Conservation (phyloP, 1,140 invertebrate genomes). For the Drosophila littoralis region DNA sequence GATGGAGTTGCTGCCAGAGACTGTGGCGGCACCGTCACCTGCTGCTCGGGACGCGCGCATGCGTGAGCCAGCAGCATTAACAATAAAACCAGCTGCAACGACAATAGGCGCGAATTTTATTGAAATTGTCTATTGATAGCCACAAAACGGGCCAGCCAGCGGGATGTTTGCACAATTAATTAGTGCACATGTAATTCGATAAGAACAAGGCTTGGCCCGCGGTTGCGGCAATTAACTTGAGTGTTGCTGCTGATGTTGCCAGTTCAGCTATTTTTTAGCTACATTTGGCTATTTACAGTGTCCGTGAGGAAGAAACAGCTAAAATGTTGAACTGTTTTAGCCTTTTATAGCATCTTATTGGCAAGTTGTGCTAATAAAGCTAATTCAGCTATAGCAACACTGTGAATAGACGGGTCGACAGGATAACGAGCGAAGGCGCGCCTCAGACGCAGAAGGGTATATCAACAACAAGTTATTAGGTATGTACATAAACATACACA, state of each 20-base stretch:
- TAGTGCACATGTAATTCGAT: slow-evolving; percentile 33
- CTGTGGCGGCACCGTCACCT: slow-evolving; percentile 1
- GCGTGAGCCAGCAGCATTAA: slow-evolving; percentile 34
- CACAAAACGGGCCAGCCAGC: not conserved
- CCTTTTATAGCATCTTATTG: no score
- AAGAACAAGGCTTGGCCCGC: slow-evolving; percentile 33
- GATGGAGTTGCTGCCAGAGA: not conserved
- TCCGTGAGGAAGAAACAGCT: no score
- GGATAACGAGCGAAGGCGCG: no score
- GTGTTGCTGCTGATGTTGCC: not conserved
- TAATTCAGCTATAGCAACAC: no score
- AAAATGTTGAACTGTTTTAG: no score
- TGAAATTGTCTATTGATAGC: slow-evolving; percentile 7
- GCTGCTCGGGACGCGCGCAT: slow-evolving; percentile 45
- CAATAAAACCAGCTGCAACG: slow-evolving; percentile 39
- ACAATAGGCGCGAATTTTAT: not conserved
- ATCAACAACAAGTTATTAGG: no score
- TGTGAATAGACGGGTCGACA: no score
- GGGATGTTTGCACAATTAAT: slow-evolving; percentile 37
- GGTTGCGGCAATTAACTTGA: slow-evolving; percentile 5
- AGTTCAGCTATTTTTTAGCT: no score
- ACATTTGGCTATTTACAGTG: no score
- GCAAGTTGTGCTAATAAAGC: no score
- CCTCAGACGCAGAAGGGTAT: no score
- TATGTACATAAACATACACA: no score